Evolutionary conservation across 53 echinoderm and acorn worm genomes (phyloP).

Genomic region (Zoroaster sp.): DNA sequence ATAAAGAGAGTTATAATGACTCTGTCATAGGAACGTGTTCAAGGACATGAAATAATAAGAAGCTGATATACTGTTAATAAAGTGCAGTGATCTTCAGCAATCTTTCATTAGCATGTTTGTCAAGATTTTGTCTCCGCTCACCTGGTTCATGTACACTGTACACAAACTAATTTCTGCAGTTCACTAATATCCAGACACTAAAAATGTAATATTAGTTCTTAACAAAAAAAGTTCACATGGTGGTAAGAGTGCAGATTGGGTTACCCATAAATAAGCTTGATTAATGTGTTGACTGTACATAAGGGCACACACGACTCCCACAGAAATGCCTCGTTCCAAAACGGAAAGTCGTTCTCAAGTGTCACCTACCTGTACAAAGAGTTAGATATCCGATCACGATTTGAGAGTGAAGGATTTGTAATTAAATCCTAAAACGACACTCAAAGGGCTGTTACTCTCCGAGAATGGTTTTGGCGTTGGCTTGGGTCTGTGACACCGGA

Average conservation of each 20-base stretch:
- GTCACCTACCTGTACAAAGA: not conserved
- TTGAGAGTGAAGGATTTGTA: not conserved
- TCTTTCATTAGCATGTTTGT: no score
- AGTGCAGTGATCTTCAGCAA: no score
- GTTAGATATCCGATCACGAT: not conserved
- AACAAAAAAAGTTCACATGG: not conserved
- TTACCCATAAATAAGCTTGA: slow-evolving; percentile 12
- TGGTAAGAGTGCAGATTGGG: not conserved
- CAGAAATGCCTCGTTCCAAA: not conserved
- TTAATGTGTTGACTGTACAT: not conserved
- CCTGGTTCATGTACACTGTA: no score
- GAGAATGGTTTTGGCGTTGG: not conserved
- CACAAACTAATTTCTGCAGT: no score
- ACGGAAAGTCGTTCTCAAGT: not conserved
- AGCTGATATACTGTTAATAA: no score
- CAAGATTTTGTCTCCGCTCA: no score
- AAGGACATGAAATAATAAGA: no score
- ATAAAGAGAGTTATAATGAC: no score
- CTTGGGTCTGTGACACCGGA: not conserved
- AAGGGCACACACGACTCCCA: not conserved
- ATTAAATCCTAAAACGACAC: slow-evolving; percentile 15
- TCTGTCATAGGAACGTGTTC: no score
- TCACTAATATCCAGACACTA: no score
- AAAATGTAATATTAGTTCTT: no score
- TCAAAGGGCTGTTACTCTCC: not conserved